Conservation (phyloP, 2,888 invertebrate species). For the Drosophila acutilabella region DNA sequence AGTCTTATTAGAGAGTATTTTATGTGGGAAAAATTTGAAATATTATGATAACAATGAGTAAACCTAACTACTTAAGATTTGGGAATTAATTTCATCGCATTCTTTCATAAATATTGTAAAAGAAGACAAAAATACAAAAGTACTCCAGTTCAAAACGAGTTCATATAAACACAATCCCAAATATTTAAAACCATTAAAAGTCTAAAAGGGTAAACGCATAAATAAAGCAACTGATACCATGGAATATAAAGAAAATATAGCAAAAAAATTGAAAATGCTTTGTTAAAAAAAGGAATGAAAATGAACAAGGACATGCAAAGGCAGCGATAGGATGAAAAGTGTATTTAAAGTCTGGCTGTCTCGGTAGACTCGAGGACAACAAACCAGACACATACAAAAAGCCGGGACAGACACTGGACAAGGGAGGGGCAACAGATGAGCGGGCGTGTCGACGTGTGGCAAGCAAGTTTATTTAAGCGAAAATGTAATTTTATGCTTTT, state of each 20-base stretch:
- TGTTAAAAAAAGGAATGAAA: conserved; percentile 21
- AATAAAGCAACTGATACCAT: background rate
- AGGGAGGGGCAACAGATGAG: background rate
- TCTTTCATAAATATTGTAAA: no score
- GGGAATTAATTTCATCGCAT: no score
- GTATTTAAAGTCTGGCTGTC: conserved; percentile 27
- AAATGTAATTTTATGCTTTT: conserved; percentile 81
- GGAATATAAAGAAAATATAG: background rate
- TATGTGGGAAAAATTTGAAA: background rate
- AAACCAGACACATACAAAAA: conserved; percentile 35
- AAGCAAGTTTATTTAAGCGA: conserved; percentile 72
- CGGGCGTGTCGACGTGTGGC: conserved; percentile 7
- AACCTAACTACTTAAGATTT: no score
- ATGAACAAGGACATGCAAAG: conserved; percentile 7
- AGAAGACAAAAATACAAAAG: no score
- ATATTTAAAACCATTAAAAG: no score
- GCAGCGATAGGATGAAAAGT: conserved; percentile 9
- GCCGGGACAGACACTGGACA: conserved; percentile 6
- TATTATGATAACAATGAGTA: no score
- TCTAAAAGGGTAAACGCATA: background rate
- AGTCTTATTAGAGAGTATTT: conserved; percentile 37
- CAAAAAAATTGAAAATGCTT: conserved; percentile 18
- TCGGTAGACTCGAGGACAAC: conserved; percentile 29
- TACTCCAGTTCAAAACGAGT: background rate
- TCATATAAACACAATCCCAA: background rate